Base-by-base conservation (phyloP, 35 echinoderm and acorn worm species). In the Hemicentrotus pulcherrimus region DNA sequence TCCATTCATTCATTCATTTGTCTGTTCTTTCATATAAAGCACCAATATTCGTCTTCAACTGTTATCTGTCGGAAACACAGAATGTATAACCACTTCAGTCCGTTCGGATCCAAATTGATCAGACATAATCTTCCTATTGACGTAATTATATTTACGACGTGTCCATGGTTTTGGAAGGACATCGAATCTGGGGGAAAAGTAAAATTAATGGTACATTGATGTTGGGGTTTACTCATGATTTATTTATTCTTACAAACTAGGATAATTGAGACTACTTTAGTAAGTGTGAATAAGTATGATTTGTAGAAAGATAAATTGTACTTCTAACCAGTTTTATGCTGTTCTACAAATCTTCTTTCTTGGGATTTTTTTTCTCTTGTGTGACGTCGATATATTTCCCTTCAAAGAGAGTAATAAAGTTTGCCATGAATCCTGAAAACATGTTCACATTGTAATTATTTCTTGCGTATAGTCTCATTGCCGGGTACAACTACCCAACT, bases 331-430 rank as follows among this genome's bases (percentile, higher is more conserved):
- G 88, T 16, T 90, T 45, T 90, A 31, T 90, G 32, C 88, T 90
- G 88, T 90, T 45, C 88, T 47, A 32, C 88, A 35, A 11, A 33
- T 10, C 88, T 90, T 41, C 28, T 32, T 89, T 47, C 32, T 90
- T 90, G 32, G 88, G 46, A 13, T 45, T 90, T 90, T 47, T 90
- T 88, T 31, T 31, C 10, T 90, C 46, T 90, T 90, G 88, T 90
- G 88, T 90, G 88, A 90, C 31, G 88, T 90, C 88, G 32, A 18
- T 90, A 78, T 90, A 45, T 90, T 90, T 47, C 88, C 88, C 88
- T 90, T 90, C 32, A 90, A 45, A 19, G 88, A 90, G 88, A 90
- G 88, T 90, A 90, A 90, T 90, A 90, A 90, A 90, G 88, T 90
- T 90, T 90, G 88, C 88, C 88, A 90, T 90, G 88, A 90, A 90